Percentiles rank a stretch among this genome's conserved stretches.
Evolutionary conservation across 2,888 invertebrate species (phyloP).

Genomic region (Ypsolopha scabrella): DNA sequence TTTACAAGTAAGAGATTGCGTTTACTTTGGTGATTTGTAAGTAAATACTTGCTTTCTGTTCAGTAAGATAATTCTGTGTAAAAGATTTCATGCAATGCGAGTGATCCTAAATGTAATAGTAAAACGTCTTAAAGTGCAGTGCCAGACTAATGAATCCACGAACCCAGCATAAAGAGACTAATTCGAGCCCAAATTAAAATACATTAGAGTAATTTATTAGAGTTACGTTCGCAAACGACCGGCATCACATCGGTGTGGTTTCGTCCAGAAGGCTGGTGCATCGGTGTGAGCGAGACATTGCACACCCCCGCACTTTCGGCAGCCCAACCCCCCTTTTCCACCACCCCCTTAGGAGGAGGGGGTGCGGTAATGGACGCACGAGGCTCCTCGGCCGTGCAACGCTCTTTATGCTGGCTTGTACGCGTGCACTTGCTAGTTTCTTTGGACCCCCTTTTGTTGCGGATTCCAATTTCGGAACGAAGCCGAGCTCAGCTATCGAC

Average conservation of each 20-base stretch:
- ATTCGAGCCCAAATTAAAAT: neutral
- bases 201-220: slow-evolving; percentile 49
- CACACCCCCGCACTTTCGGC: slow-evolving; percentile 40
- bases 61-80: no score
- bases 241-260: slow-evolving; percentile 43
- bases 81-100: no score
- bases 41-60: no score
- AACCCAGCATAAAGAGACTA: neutral
- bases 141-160: no score
- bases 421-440: slow-evolving; percentile 65
- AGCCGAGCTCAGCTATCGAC: slow-evolving; percentile 4
- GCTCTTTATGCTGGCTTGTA: slow-evolving; percentile 60
- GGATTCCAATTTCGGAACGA: slow-evolving; percentile 54
- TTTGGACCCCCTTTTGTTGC: slow-evolving; percentile 62
- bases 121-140: no score
- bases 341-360: slow-evolving; percentile 23
- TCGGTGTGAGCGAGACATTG: slow-evolving; percentile 54
- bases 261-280: slow-evolving; percentile 63
- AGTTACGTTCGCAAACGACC: slow-evolving; percentile 21
- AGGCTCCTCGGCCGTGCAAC: slow-evolving; percentile 51
- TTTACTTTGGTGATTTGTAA: no score
- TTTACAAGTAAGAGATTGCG: no score
- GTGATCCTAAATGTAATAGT: no score
- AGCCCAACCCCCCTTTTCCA: slow-evolving; percentile 19
- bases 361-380: slow-evolving; percentile 62